Evolutionary conservation across 2,797 vertebrate genomes (phyloP), one percentile per base, ranked within the genome.

Genomic region (Pipistrellus pygmaeus): DNA sequence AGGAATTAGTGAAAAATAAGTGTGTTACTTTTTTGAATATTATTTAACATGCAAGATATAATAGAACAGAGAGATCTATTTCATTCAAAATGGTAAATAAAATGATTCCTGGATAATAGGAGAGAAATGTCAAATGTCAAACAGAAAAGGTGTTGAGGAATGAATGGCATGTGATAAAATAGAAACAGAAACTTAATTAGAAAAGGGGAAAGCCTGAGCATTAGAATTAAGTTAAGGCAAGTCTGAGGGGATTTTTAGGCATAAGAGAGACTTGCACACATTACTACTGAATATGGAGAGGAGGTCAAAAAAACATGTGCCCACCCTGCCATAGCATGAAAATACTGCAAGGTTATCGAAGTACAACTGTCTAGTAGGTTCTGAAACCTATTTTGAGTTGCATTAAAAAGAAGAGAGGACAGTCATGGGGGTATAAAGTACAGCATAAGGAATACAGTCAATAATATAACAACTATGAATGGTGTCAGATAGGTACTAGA

Each of bases 41-140:
- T 32, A 30, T 5, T 90, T 93, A 66, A 75, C 30, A 77, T 38
- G 32, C n/a, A 85, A 72, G 23, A n/a, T 30, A 21, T 25, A 82
- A 62, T 0, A 69, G n/a, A 46, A 82, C 23, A 66, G 23, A 87
- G n/a, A 4, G 8, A 78, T 23, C 30, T 57, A 44, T 48, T 88
- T 72, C 77, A 91, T 60, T 84, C 51, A 55, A 93, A 93, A 84
- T 20, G 5, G 51, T 69, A 87, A 89, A 77, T 32, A 57, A 51
- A 93, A 86, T 38, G 20, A 66, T 71, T 96, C 71, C 84, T 83
- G 20, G 23, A 27, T 35, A 38, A 10, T n/a, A 57, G 66, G 51
- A 92, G 62, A 62, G 64, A 9, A 87, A 53, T 2, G 35, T 81
- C 77, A 46, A 91, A 64, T 51, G 38, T 95, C 41, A 66, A 77